Conservation (phyloP, 2,797 vertebrate species). For the Notamacropus eugenii region DNA sequence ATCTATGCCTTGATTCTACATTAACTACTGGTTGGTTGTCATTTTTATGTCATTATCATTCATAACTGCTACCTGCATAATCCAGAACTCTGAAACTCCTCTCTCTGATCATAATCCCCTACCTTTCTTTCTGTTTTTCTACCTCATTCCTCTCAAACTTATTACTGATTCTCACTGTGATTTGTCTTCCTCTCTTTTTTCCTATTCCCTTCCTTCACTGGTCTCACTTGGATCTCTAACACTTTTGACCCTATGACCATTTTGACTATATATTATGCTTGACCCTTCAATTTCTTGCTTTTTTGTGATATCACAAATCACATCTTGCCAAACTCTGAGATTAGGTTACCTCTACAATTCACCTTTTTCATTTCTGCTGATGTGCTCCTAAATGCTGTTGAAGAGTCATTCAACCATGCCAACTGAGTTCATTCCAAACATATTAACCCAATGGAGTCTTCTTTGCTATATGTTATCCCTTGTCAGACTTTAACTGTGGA, state of each 20-base stretch:
- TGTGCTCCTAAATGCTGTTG: neutral
- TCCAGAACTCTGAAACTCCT: neutral
- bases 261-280: neutral
- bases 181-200: neutral
- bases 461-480: neutral
- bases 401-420: neutral
- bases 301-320: neutral
- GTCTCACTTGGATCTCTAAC: neutral
- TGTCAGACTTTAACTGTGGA: neutral
- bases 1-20: neutral
- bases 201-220: neutral
- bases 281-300: neutral
- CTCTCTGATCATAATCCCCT: neutral
- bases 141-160: neutral
- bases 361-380: neutral
- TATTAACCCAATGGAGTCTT: neutral
- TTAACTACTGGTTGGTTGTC: too few relatives aligned
- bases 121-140: neutral
- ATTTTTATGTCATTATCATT: neutral
- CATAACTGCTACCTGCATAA: neutral
- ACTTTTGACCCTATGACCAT: neutral
- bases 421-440: neutral
- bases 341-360: neutral
- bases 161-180: neutral
- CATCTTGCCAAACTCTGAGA: neutral